Percentiles rank a stretch among this genome's conserved stretches.
Evolutionary conservation across 2,797 vertebrate genomes (phyloP).

Genomic region (Anguilla anguilla): DNA sequence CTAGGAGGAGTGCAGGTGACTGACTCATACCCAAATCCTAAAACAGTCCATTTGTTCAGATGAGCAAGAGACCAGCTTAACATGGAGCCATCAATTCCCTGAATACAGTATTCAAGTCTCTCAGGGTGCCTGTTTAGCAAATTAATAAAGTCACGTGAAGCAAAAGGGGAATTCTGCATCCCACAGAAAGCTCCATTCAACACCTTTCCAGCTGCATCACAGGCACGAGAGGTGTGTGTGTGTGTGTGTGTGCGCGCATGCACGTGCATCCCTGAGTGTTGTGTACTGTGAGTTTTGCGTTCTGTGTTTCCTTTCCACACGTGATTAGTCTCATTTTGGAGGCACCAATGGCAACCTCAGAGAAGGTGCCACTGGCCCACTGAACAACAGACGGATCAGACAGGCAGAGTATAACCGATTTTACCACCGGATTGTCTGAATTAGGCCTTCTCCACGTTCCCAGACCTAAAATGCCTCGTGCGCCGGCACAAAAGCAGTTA

Average conservation of each 20-base stretch:
- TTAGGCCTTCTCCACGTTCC: neutral
- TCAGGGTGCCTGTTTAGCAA: neutral
- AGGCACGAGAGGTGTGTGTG: no score
- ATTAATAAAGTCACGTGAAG: neutral
- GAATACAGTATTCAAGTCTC: neutral
- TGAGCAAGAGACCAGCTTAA: neutral
- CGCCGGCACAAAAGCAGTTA: neutral
- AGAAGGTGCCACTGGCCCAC: no score
- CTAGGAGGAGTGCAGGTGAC: neutral
- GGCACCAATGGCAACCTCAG: no score
- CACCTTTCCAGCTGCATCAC: no score
- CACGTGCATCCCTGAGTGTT: no score
- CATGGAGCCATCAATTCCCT: neutral
- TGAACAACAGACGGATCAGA: neutral
- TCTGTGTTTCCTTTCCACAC: no score
- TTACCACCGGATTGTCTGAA: neutral
- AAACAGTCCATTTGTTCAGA: neutral
- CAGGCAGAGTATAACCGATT: neutral
- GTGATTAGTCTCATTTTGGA: no score
- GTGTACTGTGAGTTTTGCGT: no score
- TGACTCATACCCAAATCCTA: neutral
- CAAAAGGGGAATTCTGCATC: neutral
- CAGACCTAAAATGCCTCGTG: neutral
- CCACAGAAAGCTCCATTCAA: neutral
- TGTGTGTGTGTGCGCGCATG: no score